Base-by-base conservation (phyloP, 2,797 vertebrate genomes). In the Acestrorhynchus altus region DNA sequence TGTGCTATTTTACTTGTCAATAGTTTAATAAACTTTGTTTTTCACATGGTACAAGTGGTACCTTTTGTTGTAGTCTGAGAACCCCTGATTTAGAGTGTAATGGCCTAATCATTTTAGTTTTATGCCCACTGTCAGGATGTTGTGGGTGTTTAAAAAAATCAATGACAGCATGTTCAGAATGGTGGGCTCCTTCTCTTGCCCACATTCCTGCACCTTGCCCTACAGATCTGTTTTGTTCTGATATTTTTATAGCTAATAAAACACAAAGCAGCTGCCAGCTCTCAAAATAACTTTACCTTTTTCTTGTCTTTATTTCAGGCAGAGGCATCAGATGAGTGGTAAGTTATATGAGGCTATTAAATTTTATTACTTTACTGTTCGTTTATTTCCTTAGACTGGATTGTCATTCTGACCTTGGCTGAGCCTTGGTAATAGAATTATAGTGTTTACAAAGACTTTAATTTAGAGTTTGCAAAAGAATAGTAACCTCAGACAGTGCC, bases 261-360 rank as follows among this genome's bases (percentile, higher is more conserved):
- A 59, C 8, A 52, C 22, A 12, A 8, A 56, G 4, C 51, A 57
- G 35, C 31, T 71, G n/a, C 8, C n/a, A 0, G 35, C 15, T 51
- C 28, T 15, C 8, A 28, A 54, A 47, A 15, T 44, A 75, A 72
- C 26, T 20, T 2, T 11, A 6, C 20, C 24, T 42, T 35, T 4
- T 46, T 51, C 80, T 73, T 71, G 69, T 60, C 85, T 79, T 74
- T 42, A 59, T 84, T 87, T 18, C 77, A 96, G 95, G 84, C 87
- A 90, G 83, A 11, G 60, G 44, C 81, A 83, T 81, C 63, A 85
- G 20, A 84, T 61, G 0, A 74, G 82, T 0, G 90, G 95, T 95
- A 87, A 93, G 93, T 90, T 60, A 20, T 81, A n/a, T 72, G 1
- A 74, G 16, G n/a, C 20, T 15, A 12, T 69, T 67, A 44, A 47